These are phyloP conservation scores for Elymnias hypermnestra DNA, from an alignment of 1,140 invertebrate species.

Conservation along the genomic window DNA sequence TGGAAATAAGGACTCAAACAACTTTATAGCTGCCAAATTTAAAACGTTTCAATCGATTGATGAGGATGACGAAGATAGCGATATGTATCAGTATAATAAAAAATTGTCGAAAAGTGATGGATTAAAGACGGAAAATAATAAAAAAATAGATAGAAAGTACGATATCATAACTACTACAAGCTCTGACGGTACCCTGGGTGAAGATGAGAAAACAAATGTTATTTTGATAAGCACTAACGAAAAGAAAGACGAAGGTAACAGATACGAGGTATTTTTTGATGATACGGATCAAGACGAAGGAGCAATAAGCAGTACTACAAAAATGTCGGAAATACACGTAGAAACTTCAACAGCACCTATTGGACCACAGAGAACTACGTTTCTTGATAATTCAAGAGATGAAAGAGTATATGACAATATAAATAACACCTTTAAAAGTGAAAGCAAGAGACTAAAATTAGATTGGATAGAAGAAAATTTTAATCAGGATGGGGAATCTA, in stretches of 20 bases:
- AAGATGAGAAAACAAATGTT: slow-evolving; percentile 8
- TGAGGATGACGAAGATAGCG: slow-evolving; percentile 3
- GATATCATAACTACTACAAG: background rate
- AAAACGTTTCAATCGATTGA: slow-evolving; percentile 15
- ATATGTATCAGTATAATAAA: slow-evolving; percentile 8
- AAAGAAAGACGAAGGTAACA: slow-evolving; percentile 3
- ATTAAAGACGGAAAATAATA: background rate
- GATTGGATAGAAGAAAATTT: slow-evolving; percentile 45
- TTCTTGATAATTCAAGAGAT: background rate
- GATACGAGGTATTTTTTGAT: slow-evolving; percentile 15
- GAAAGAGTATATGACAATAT: background rate
- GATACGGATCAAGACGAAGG: slow-evolving; percentile 9
- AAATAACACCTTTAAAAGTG: background rate
- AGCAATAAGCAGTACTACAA: slow-evolving; percentile 2
- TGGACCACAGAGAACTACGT: slow-evolving; percentile 2
- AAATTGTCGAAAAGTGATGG: background rate
- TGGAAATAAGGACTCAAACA: slow-evolving; percentile 3
- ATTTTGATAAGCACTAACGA: no score
- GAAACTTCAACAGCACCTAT: slow-evolving; percentile 1
- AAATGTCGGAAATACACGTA: background rate
- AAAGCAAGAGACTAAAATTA: slow-evolving; percentile 22
- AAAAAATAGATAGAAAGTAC: background rate
- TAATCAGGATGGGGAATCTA: slow-evolving; percentile 12
- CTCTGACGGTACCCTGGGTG: background rate
- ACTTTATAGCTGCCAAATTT: background rate